Conservation (phyloP, 2,113 vertebrate species). For the Spea multiplicata region DNA sequence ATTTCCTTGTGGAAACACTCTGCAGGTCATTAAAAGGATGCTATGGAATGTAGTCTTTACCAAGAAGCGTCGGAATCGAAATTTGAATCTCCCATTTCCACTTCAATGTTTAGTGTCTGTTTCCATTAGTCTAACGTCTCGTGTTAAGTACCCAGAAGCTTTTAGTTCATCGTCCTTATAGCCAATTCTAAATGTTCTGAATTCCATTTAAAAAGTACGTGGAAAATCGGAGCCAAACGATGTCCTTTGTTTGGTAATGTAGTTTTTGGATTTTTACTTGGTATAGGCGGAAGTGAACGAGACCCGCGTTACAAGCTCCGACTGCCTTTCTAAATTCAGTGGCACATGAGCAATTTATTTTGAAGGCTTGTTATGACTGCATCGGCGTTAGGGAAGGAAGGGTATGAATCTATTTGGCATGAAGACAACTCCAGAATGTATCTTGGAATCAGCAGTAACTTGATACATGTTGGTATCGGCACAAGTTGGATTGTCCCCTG, state of each 20-base stretch:
- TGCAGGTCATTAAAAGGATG: too few relatives aligned
- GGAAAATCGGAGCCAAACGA: conserved; percentile 48
- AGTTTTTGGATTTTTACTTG: conserved; percentile 54
- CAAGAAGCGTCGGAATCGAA: background rate
- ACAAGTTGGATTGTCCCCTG: conserved; percentile 37
- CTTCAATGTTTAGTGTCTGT: background rate
- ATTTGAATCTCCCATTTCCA: background rate
- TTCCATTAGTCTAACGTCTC: conserved; percentile 19
- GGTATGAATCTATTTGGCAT: conserved; percentile 49
- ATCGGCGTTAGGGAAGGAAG: conserved; percentile 56
- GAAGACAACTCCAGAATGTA: conserved; percentile 47
- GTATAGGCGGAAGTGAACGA: conserved; percentile 49
- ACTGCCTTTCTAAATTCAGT: conserved; percentile 52
- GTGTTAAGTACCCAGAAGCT: background rate
- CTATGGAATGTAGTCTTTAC: too few relatives aligned
- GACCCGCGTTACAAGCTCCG: conserved; percentile 51
- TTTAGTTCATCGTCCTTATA: conserved; percentile 4
- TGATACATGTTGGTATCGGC: conserved; percentile 56
- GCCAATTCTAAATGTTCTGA: background rate
- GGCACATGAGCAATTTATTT: conserved; percentile 53
- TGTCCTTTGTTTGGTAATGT: conserved; percentile 51
- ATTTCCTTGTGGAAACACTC: too few relatives aligned
- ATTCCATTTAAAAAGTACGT: conserved; percentile 3
- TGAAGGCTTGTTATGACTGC: conserved; percentile 51
- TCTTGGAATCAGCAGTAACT: conserved; percentile 53